Conservation (phyloP, 2,888 invertebrate genomes). For the Elegia similella region DNA sequence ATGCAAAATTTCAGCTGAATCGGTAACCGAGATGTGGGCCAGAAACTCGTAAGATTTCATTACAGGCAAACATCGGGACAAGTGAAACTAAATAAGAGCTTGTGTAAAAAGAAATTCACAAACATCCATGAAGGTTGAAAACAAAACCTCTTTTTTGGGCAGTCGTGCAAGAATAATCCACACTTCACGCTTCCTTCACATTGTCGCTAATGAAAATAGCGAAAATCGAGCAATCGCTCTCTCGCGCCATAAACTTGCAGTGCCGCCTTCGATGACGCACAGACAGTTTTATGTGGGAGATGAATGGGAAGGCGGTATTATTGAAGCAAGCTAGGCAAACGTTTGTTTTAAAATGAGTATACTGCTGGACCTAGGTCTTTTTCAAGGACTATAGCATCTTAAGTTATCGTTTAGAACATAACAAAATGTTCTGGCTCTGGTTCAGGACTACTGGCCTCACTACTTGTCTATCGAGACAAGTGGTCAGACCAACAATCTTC, state of each 20-base stretch:
- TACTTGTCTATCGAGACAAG: no score
- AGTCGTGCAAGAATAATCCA: background rate
- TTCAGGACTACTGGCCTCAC: no score
- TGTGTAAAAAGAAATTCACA: no score
- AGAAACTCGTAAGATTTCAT: no score
- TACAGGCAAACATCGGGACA: no score
- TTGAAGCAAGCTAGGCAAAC: conserved; percentile 4
- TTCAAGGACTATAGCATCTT: no score
- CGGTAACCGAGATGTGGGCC: no score
- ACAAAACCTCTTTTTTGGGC: background rate
- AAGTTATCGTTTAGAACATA: no score
- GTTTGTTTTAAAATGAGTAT: background rate
- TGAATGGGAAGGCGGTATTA: conserved; percentile 33
- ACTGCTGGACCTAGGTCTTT: background rate
- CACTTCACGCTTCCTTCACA: background rate
- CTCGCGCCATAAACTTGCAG: conserved; percentile 59
- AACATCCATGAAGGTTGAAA: background rate
- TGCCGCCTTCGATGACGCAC: conserved; percentile 69
- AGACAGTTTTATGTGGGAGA: conserved; percentile 59
- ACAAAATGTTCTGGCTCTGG: no score
- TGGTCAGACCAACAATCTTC: no score
- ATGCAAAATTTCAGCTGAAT: no score
- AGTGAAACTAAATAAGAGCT: no score
- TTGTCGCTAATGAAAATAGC: conserved; percentile 20
- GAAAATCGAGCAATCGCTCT: conserved; percentile 35